Evolutionary conservation across 1,140 invertebrate species (phyloP), one percentile per base, ranked within the genome.

Genomic region (Doryteuthis pealeii): DNA sequence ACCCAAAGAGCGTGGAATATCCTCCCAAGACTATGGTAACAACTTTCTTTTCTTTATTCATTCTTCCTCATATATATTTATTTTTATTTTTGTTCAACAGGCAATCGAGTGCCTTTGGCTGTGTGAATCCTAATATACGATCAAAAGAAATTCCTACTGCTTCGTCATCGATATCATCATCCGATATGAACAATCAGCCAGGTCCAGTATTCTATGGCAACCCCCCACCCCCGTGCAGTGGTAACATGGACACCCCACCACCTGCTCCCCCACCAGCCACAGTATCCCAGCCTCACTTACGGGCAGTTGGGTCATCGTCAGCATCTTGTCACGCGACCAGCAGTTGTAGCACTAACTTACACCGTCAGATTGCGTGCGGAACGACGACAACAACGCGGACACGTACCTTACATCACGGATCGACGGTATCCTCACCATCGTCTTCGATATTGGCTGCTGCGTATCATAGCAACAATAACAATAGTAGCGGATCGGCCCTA

Each of bases 221-320:
- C 54, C 54, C 54, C 6, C 54, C 54, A 15, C 54, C 54, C 6
- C 54, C 54, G 6, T 62, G 54, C 54, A 62, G 54, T 22, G 54
- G 54, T 28, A 62, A 62, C 18, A 28, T 28, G 18, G 54, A 62
- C 54, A 62, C 54, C 5, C 54, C 54, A 22, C 54, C 54, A 62
- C 54, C 54, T n/a, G 54, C 54, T n/a, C 54, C 54, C 18, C 54
- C 54, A 62, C 54, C 54, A 62, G 54, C 54, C 26, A 62, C 54
- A 6, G 54, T 62, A n/a, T 62, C 26, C 54, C 54, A 62, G 1
- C 54, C 54, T n/a, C 54, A 62, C 18, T 6, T 62, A 22, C 54
- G 54, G 5, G 18, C 54, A 22, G 26, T 22, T 62, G 54, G 54
- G 5, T 62, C 54, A 12, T 28, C 26, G 22, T 62, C 54, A n/a